A percentile compares a stretch with the other conserved stretches of the same genome.
Evolutionary conservation across 2,888 invertebrate species (phyloP).

Genomic region (Ophion ventricosus): DNA sequence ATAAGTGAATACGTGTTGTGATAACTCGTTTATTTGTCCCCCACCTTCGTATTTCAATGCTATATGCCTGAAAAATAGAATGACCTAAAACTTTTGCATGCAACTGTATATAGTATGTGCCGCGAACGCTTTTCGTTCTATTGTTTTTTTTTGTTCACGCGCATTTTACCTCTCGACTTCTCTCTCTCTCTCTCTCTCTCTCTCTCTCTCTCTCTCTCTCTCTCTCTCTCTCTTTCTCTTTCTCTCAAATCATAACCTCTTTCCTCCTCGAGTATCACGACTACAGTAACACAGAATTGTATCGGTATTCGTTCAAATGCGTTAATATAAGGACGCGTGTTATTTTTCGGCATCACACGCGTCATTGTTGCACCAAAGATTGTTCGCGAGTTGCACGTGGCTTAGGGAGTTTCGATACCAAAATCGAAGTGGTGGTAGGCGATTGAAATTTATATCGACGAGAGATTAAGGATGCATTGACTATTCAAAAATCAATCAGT

Average conservation of each 20-base stretch:
- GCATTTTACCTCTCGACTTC: conserved; percentile 1
- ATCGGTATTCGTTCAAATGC: conserved; percentile 49
- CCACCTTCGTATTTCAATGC: too few relatives aligned
- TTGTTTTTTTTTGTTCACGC: conserved; percentile 26
- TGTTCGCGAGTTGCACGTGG: neutral
- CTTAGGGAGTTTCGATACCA: too few relatives aligned
- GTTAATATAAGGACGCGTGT: conserved; percentile 15
- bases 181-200: neutral
- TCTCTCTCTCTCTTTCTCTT: too few relatives aligned
- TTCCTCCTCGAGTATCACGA: neutral
- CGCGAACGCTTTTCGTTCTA: neutral
- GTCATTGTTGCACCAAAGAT: neutral
- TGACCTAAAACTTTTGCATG: too few relatives aligned
- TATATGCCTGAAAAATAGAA: too few relatives aligned
- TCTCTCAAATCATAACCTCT: conserved; percentile 3
- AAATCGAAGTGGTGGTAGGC: too few relatives aligned
- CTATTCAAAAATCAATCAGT: too few relatives aligned
- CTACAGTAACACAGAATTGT: conserved; percentile 26
- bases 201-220: neutral
- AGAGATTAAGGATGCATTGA: too few relatives aligned
- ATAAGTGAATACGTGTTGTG: too few relatives aligned
- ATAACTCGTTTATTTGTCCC: too few relatives aligned
- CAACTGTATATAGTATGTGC: too few relatives aligned
- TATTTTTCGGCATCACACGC: conserved; percentile 9
- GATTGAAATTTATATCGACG: too few relatives aligned